Evolutionary conservation across 2,888 invertebrate genomes (phyloP), one percentile per base, ranked within the genome.

Genomic region (Phragmatobia fuliginosa): DNA sequence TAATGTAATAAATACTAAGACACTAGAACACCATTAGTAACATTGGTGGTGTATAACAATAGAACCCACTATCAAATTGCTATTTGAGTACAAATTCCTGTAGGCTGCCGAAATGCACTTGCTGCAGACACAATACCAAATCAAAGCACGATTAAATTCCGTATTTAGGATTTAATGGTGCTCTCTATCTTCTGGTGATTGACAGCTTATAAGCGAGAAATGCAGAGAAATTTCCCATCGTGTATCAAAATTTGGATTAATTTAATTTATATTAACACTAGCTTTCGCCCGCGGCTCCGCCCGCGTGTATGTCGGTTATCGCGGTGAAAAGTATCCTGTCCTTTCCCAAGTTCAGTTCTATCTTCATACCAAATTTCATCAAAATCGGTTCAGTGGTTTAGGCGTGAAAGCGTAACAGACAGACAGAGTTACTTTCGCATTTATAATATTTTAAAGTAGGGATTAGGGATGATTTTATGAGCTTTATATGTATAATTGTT

Each of bases 101-200:
- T 45, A 45, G 25, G 33, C 45, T 32, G 8, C 49, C 16, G 62
- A 58, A 58, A 67, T 28, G n/a, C 36, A 36, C 38, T 62, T 32
- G 62, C 52, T 49, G 32, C 45, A 32, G 62, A 31, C 58, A n/a
- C 28, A 56, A 56, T 58, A 62, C 38, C 62, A 33, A 67, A 56
- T 68, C 67, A 32, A 59, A 68, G 18, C 31, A 38, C 38, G 28
- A 65, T 64, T 58, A 56, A 21, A 25, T 16, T 64, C 25, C 38
- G 38, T 25, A 41, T 28, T 25, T 28, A n/a, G 38, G 25, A 6
- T 45, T 45, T 45, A 45, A 21, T 45, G 21, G 45, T 45, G 21
- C 21, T 21, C 21, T 45, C 21, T 1, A 62, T 18, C 16, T 38
- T 28, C 14, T 38, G 41, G 16, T 36, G 2, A 38, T 25, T 36